Percentiles rank a stretch among this genome's conserved stretches.
These are phyloP conservation scores for Pampus argenteus DNA, from an alignment of 2,797 vertebrate genomes.

Conservation along the genomic window DNA sequence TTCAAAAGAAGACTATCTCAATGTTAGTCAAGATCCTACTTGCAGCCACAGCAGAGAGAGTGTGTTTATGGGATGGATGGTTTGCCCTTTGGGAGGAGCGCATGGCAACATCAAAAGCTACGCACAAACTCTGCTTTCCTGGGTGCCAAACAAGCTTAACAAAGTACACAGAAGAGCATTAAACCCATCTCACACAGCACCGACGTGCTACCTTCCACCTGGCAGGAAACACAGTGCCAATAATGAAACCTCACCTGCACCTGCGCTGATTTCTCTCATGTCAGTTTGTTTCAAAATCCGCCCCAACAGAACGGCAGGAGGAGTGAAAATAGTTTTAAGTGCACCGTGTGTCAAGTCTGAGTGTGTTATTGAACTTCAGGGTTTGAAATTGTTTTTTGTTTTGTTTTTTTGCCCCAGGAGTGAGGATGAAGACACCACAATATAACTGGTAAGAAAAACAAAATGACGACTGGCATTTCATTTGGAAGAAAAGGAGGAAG, in stretches of 20 bases:
- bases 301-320: conserved; percentile 19
- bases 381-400: conserved; percentile 31
- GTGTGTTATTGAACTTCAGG: conserved; percentile 45
- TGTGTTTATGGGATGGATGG: conserved; percentile 22
- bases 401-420: conserved; percentile 28
- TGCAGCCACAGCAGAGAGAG: conserved; percentile 30
- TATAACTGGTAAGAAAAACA: conserved; percentile 65
- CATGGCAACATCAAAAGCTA: conserved; percentile 62
- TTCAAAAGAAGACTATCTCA: conserved; percentile 43
- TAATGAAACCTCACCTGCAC: conserved; percentile 62
- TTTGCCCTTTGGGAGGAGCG: conserved; percentile 60
- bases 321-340: conserved; percentile 47
- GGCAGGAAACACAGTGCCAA: conserved; percentile 41
- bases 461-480: conserved; percentile 56
- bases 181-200: conserved; percentile 19
- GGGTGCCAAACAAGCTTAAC: conserved; percentile 56
- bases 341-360: conserved; percentile 43
- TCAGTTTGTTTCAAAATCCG: conserved; percentile 26
- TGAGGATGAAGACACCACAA: conserved; percentile 46
- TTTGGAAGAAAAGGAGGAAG: conserved; percentile 76
- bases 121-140: background rate
- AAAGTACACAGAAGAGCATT: conserved; percentile 41
- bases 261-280: conserved; percentile 34
- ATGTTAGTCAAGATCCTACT: conserved; percentile 65
- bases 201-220: conserved; percentile 48